Base-by-base conservation (phyloP, 2,113 vertebrate species). In the Eulemur macaco region DNA sequence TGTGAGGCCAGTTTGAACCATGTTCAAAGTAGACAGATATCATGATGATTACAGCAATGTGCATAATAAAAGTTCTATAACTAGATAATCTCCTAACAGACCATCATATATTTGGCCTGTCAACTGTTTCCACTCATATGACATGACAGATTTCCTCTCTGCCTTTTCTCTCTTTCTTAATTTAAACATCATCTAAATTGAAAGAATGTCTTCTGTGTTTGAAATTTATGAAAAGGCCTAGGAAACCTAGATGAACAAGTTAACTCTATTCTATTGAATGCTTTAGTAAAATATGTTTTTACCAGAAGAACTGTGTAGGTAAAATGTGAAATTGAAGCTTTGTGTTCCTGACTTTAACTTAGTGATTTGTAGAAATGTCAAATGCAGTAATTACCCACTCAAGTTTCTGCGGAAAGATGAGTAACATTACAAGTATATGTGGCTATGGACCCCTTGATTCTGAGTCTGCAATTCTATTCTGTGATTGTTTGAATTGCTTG, bases 61-160 rank as follows among this genome's bases (percentile, higher is more conserved):
- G 25, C 78, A 96, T 83, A 81, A 92, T 91, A 92, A 95, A 94
- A 94, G 69, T 94, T 80, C 82, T 91, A 21, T 93, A 96, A 91
- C 45, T 73, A 97, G 63, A 25, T 89, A 89, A 93, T 94, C 81
- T 96, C 85, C 91, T 88, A 84, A 88, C 73, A 95, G 66, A 31
- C 31, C 69, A 56, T 86, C 80, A 25, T 91, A 12, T 64, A 54
- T 82, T 71, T 88, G 64, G 77, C 47, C 78, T 94, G 73, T 89
- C 92, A 89, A 39, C 60, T 89, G 42, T 92, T 89, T 89, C n/a
- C 39, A 86, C 58, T 96, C 69, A 83, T 8, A 60, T 11, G 11
- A 29, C 31, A 45, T 91, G 96, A 86, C 94, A 87, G 37, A 63
- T 85, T 88, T 74, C 81, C 73, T 82, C 91, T 76, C 86, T 81